These are phyloP conservation scores for Phragmatobia fuliginosa DNA, from an alignment of 2,888 invertebrate genomes.

Conservation along the genomic window DNA sequence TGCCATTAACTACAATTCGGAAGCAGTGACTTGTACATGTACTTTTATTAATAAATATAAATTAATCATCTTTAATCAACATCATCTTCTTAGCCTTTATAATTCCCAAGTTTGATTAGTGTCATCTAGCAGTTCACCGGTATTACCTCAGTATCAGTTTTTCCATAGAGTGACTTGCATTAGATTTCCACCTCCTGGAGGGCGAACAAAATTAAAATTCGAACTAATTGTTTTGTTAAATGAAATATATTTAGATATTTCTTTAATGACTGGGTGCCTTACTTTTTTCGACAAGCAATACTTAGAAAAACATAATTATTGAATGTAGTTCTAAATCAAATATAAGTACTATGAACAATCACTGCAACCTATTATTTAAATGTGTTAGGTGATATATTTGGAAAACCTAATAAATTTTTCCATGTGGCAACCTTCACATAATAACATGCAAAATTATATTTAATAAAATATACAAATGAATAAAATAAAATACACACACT, in stretches of 20 bases:
- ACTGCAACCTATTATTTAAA: background rate
- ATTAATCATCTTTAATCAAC: no score
- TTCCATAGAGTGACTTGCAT: no score
- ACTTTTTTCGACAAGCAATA: background rate
- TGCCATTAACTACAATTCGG: background rate
- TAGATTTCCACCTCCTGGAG: no score
- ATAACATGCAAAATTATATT: conserved; percentile 33
- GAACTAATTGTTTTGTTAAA: no score
- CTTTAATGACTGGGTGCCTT: background rate
- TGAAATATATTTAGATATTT: background rate
- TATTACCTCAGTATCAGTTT: no score
- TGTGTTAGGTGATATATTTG: background rate
- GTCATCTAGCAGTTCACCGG: no score
- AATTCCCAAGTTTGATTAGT: no score
- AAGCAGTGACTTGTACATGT: background rate
- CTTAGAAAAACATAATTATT: background rate
- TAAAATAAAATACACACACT: conserved; percentile 78
- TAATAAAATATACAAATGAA: conserved; percentile 27
- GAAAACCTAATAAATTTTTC: conserved; percentile 4
- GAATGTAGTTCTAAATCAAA: background rate
- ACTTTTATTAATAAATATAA: no score
- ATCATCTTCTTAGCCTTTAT: no score
- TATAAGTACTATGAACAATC: background rate
- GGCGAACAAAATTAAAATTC: no score
- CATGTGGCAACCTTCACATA: conserved; percentile 36